Evolutionary conservation across 2,888 invertebrate genomes (phyloP).

Genomic region (Bhutanitis thaidina): DNA sequence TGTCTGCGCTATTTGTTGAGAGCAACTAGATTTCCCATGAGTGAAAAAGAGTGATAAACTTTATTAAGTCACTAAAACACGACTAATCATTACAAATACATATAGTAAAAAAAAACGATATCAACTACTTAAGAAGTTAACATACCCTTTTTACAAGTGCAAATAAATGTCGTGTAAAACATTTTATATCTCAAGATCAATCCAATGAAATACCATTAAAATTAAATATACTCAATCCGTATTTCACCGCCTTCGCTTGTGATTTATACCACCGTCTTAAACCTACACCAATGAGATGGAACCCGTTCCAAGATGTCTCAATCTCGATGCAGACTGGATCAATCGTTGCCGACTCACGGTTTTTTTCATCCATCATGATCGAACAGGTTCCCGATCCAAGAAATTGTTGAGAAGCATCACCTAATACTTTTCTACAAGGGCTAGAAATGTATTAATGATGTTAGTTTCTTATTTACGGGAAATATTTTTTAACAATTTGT

Average conservation of each 20-base stretch:
- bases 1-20: too few species aligned
- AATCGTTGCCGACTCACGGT: slow-evolving; percentile 66
- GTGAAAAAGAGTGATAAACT: too few species aligned
- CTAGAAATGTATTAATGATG: slow-evolving; percentile 18
- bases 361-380: slow-evolving; percentile 67
- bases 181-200: too few species aligned
- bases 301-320: slow-evolving; percentile 76
- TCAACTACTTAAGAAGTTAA: too few species aligned
- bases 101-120: too few species aligned
- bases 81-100: too few species aligned
- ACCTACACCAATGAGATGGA: slow-evolving; percentile 50
- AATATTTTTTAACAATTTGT: not conserved
- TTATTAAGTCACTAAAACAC: too few species aligned
- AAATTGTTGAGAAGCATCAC: slow-evolving; percentile 41
- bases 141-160: too few species aligned
- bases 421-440: slow-evolving; percentile 28
- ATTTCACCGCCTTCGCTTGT: slow-evolving; percentile 33
- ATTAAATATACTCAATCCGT: too few species aligned
- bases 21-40: too few species aligned
- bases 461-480: slow-evolving; percentile 13
- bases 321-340: slow-evolving; percentile 70
- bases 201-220: too few species aligned
- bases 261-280: slow-evolving; percentile 29
- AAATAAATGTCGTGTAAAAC: too few species aligned
- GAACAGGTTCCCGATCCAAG: slow-evolving; percentile 60